A percentile compares a stretch with the other conserved stretches of the same genome.
Evolutionary conservation across 2,113 vertebrate genomes (phyloP).

Genomic region (Danio rerio): DNA sequence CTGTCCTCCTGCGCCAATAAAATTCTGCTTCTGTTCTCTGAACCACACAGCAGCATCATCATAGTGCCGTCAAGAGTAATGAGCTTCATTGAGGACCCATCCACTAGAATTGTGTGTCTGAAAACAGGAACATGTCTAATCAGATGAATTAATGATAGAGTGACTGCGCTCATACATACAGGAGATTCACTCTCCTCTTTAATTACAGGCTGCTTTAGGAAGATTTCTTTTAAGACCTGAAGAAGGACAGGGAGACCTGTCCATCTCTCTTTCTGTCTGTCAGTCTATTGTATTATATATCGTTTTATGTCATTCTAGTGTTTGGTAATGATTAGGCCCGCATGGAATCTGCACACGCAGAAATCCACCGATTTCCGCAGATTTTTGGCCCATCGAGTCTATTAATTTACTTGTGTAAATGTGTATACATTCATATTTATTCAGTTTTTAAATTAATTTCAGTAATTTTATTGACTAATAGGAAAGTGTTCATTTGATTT

Average conservation of each 20-base stretch:
- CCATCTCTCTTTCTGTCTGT: neutral
- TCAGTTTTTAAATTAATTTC: too few species aligned
- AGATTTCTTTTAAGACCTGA: neutral
- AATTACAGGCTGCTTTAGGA: neutral
- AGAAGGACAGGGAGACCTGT: neutral
- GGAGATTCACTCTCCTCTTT: neutral
- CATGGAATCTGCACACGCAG: too few species aligned
- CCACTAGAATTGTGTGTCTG: constrained; percentile 14
- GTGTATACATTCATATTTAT: too few species aligned
- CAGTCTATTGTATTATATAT: neutral
- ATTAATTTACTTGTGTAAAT: too few species aligned
- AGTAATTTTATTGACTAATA: too few species aligned
- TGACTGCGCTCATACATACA: neutral
- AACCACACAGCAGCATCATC: neutral
- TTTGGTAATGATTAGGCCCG: too few species aligned
- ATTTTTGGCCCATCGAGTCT: too few species aligned
- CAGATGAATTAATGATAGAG: neutral
- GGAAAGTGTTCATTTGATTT: too few species aligned
- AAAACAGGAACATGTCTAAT: constrained; percentile 18
- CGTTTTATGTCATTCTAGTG: too few species aligned
- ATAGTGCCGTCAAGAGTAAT: neutral
- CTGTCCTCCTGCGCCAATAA: constrained; percentile 4
- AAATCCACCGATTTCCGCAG: too few species aligned
- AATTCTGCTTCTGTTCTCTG: neutral
- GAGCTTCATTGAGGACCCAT: constrained; percentile 55